Evolutionary conservation across 2,797 vertebrate genomes (phyloP), one percentile per base, ranked within the genome.

Genomic region (Leptodactylus fallax): DNA sequence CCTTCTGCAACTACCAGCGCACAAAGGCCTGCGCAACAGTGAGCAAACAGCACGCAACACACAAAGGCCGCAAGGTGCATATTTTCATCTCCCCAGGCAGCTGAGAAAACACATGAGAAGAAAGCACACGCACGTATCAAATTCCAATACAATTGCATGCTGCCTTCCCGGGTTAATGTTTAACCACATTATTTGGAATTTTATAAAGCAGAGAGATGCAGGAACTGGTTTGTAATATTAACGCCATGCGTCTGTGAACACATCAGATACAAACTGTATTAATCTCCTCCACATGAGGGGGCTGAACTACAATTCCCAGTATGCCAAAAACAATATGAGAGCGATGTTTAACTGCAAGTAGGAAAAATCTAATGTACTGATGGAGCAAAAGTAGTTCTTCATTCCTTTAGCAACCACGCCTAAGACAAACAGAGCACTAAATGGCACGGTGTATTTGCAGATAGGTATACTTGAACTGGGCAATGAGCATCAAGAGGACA

Each of bases 91-190:
- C 19, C 23, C 81, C 25, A 25, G 74, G 81, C 87, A 88, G 87
- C 87, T 88, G 87, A 72, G 81, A 84, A 49, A 88, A 88, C 87
- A 88, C 74, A 53, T 61, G 81, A 82, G 86, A 56, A 79, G 36
- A 36, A 79, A 85, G 78, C 79, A 79, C 17, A 72, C 23, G 36
- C 87, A 88, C 81, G 27, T 49, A 88, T 85, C 87, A 88, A 58
- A 88, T 88, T 87, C 87, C 81, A 83, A 51, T 51, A 84, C 87
- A 79, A 84, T 84, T 69, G 49, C 74, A 56, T 25, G 60, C n/a
- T 82, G 69, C 25, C 63, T 74, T 58, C 9, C 49, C 17, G 16
- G 81, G 81, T 79, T 72, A 88, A 88, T 88, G 60, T 84, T 88
- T 88, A 65, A 88, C 87, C 74, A 84, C n/a, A 36, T 88, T 58